Conservation (phyloP, 2,797 vertebrate species). For the Dermochelys coriacea region DNA sequence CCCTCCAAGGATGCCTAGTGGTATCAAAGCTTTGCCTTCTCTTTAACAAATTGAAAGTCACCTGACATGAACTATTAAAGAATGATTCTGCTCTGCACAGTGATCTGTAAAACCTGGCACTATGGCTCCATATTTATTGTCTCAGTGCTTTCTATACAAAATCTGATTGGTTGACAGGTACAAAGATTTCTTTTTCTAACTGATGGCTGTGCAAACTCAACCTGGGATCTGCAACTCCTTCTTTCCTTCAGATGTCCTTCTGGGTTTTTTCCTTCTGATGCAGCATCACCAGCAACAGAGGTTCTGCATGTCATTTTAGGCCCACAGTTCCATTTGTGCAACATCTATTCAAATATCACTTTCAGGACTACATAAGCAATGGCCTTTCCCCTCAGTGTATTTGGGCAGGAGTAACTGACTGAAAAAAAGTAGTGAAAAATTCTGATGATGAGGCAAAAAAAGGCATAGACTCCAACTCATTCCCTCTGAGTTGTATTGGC, state of each 20-base stretch:
- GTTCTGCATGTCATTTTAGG: not conserved
- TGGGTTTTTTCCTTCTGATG: not conserved
- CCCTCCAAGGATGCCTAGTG: constrained; percentile 28
- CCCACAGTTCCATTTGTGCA: not conserved
- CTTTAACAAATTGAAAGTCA: constrained; percentile 53
- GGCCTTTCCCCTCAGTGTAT: not conserved
- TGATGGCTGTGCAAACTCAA: not conserved
- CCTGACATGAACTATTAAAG: constrained; percentile 29
- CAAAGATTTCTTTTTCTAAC: not conserved
- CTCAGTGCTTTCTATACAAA: not conserved
- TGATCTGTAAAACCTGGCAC: not conserved
- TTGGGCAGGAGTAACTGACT: not conserved
- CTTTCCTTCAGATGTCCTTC: not conserved
- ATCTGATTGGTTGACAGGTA: constrained; percentile 7
- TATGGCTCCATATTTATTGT: not conserved
- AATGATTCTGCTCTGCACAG: not conserved
- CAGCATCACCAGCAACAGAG: not conserved
- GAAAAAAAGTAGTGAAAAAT: not conserved
- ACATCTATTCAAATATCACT: constrained; percentile 14
- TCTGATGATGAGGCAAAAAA: not conserved
- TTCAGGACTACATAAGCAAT: not conserved
- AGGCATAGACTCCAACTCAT: not conserved
- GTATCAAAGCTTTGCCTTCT: constrained; percentile 55
- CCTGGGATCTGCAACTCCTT: not conserved
- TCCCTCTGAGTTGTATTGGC: not conserved